Evolutionary conservation across 2,888 invertebrate genomes (phyloP), one percentile per base, ranked within the genome.

Genomic region (Dynastes grantii): DNA sequence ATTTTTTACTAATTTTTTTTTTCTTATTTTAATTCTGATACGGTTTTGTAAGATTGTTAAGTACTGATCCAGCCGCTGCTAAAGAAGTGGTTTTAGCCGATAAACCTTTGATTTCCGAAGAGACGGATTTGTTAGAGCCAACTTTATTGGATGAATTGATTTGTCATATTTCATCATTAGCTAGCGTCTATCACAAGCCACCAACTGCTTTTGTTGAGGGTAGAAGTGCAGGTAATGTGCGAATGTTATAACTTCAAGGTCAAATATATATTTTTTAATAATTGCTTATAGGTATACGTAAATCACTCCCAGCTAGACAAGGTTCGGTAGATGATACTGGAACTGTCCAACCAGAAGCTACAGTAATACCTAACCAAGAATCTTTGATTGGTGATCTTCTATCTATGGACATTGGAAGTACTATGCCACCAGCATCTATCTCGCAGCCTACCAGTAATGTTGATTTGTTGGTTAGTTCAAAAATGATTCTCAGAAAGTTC

Each of bases 41-140:
- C 1, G 2, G 32, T 4, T 29, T 32, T 64, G 4, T 64, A 68
- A 87, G 87, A 65, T 92, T 99, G 76, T 91, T 99, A 49, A 99
- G 98, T 53, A 99, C 99, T 0, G 99, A 99, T 90, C 99, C 99
- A 0, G 98, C 98, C 4, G 99, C 99, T 0, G 99, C 99, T 29
- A 99, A 99, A 88, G 98, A 99, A 89, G 99, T 99, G 51, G 99
- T 99, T 0, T 90, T 99, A 67, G 99, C 99, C 0, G 99, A 99
- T 89, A 99, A 99, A 87, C 99, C 99, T 0, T 92, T 99, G 76
- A 99, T 99, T 87, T 98, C 98, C 0, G 99, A 99, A 88, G 99
- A 99, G 90, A 99, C 99, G 0, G 99, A 99, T 91, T 91, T 99
- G 64, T 90, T 99, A 82, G 99, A 99, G 88, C 99, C 99, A 0